Evolutionary conservation across 2,113 vertebrate genomes (phyloP).

Genomic region (Calyptomena viridis): DNA sequence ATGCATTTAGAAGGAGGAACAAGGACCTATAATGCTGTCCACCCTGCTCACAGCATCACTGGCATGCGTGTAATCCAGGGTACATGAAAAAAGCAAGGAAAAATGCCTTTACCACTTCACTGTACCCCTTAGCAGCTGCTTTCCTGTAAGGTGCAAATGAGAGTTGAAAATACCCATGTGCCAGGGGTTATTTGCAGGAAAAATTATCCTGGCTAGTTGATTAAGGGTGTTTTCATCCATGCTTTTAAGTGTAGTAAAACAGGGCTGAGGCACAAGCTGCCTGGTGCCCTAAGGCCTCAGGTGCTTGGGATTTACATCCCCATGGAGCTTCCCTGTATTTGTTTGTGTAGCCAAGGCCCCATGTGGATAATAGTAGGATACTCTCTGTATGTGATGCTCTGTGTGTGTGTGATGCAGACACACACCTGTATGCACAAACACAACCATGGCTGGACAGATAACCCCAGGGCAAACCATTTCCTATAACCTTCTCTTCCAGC

Average conservation of each 20-base stretch:
- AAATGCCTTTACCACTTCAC: not conserved
- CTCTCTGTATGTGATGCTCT: not conserved
- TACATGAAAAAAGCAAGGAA: not conserved
- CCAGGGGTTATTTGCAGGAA: not conserved
- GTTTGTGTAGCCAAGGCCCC: not conserved
- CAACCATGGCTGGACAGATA: not conserved
- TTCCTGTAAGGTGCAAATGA: not conserved
- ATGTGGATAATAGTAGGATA: not conserved
- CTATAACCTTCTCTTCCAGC: not conserved
- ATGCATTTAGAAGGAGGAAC: not conserved
- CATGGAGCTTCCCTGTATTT: not conserved
- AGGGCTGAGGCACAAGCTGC: not conserved
- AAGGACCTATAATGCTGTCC: not conserved
- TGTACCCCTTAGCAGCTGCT: not conserved
- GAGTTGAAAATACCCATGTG: not conserved
- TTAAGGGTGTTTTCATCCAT: not conserved
- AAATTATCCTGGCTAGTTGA: not conserved
- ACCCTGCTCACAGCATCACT: not conserved
- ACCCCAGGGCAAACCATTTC: not conserved
- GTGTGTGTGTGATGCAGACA: not conserved
- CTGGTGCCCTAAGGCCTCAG: fast-evolving
- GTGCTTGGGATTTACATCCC: not conserved
- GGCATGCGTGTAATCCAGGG: not conserved
- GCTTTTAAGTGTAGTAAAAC: not conserved
- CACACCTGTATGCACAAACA: not conserved